These are phyloP conservation scores for Diarsia brunnea DNA, from an alignment of 2,888 invertebrate genomes.

Conservation along the genomic window DNA sequence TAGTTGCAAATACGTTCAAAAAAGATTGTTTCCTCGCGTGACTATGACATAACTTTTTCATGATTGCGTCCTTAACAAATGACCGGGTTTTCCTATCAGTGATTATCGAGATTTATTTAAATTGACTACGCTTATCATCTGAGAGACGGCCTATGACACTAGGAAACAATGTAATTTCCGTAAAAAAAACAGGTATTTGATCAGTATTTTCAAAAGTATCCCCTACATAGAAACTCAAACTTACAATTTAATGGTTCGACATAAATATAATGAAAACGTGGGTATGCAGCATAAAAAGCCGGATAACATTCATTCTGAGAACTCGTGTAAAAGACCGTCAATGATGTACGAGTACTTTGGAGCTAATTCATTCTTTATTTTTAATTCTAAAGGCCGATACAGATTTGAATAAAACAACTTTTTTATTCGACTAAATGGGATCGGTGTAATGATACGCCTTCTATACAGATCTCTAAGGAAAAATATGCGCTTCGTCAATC, in stretches of 20 bases:
- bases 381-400: conserved; percentile 27
- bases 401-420: conserved; percentile 18
- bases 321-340: conserved; percentile 14
- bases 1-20: neutral
- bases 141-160: no score
- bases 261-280: conserved; percentile 22
- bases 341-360: conserved; percentile 31
- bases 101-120: conserved; percentile 27
- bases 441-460: neutral
- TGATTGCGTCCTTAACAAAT: neutral
- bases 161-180: no score
- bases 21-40: conserved; percentile 31
- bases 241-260: neutral
- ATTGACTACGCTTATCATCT: no score
- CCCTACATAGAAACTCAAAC: no score
- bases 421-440: conserved; percentile 17
- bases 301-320: conserved; percentile 12
- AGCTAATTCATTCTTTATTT: conserved; percentile 35
- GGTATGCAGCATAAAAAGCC: neutral
- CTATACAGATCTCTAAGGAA: neutral
- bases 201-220: no score
- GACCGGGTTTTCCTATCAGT: neutral
- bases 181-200: no score
- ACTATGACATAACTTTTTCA: conserved; percentile 13
- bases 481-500: neutral